Base-by-base conservation (phyloP, 2,888 invertebrate species). In the Epistrophella euchroma region DNA sequence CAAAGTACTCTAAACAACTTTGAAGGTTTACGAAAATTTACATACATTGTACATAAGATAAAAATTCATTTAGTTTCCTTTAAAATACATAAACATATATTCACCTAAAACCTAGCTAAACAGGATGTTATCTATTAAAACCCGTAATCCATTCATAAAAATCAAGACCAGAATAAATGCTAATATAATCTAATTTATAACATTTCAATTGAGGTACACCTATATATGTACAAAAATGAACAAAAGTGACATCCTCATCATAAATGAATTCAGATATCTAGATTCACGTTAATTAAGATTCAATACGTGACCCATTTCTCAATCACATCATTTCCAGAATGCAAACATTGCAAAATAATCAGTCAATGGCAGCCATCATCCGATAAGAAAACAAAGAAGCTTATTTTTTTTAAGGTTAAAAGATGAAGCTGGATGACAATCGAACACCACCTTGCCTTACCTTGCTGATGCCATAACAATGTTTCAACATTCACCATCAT, bases 291-390 rank as follows among this genome's bases (percentile, higher is more conserved):
- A 68, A 68, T 68, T 37, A 52, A 50, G 52, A 68, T 52, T 37
- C 25, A 37, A 52, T 37, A 68, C 68, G 68, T 68, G 68, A 68
- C 52, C 68, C 25, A 68, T 52, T 68, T 52, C 37, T 50, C 68
- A 68, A 52, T 68, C 68, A 68, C 50, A 52, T 37, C 68, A 68
- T 19, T 47, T 50, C 68, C 10, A 52, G 52, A 68, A 68, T 52
- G 68, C 68, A 68, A 68, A 68, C 68, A 68, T 37, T 68, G 68
- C 68, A 50, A 68, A 68, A 68, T 68, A 52, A 68, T 68, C 68
- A 68, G 50, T 68, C 68, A 68, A 52, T 68, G 68, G 68, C 68
- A 68, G 68, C 37, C 68, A 68, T 50, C 50, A 68, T 68, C 37
- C 52, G 68, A 52, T 68, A 68, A 37, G 37, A 52, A 68, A 68